Conservation (phyloP, 2,113 vertebrate genomes). For the Mellivora capensis region DNA sequence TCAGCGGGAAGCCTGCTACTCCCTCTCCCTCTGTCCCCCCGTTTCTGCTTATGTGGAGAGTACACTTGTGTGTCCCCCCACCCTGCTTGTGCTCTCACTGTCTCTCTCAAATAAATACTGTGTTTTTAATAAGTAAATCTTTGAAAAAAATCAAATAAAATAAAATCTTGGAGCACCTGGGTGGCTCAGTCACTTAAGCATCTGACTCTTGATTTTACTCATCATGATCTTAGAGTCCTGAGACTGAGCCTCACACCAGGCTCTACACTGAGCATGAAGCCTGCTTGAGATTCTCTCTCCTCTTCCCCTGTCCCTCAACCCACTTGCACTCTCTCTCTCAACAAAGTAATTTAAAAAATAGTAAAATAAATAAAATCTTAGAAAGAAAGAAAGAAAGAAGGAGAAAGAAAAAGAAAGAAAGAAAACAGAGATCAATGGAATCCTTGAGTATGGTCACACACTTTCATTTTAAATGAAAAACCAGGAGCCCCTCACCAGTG, state of each 20-base stretch:
- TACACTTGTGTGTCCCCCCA: no score
- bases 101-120: no score
- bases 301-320: background rate
- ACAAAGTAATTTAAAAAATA: background rate
- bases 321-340: background rate
- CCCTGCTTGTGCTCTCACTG: background rate
- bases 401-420: no score
- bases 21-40: background rate
- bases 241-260: background rate
- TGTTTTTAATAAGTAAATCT: background rate
- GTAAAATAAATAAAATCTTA: background rate
- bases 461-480: background rate
- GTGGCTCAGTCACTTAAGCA: background rate
- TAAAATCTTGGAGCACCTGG: background rate
- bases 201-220: background rate
- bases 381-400: background rate
- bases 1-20: background rate
- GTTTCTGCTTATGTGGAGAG: no score
- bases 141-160: background rate
- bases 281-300: background rate
- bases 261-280: background rate
- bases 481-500: background rate
- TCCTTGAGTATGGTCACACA: no score
- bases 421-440: background rate
- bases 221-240: background rate